phyloP scores from a whole-genome alignment of 2,113 vertebrate species.

The Symphodus melops region DNA sequence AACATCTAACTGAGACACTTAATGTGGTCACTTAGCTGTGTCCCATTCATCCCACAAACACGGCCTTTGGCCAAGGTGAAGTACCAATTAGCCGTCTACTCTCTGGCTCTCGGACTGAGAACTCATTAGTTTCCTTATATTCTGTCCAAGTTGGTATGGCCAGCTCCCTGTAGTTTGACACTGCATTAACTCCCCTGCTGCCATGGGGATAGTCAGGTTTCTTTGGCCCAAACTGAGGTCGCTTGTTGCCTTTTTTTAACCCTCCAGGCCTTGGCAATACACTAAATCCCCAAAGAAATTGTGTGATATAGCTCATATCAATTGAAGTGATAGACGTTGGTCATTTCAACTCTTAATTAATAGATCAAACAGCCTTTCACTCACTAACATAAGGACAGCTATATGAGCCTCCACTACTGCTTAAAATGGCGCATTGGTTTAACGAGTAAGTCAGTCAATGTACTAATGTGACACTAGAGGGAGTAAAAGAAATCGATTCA shows the following conservation, averaged over 20 bases:
- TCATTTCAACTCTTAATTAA: neutral
- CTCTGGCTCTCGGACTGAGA: neutral
- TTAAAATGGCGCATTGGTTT: too few relatives aligned
- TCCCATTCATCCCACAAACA: neutral
- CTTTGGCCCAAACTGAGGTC: slow-evolving; percentile 5
- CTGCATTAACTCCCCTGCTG: slow-evolving; percentile 2
- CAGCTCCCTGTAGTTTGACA: neutral
- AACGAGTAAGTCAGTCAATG: too few relatives aligned
- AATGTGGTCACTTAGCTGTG: neutral
- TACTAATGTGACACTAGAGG: too few relatives aligned
- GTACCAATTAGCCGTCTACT: neutral
- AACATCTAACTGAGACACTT: neutral
- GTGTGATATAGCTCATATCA: neutral
- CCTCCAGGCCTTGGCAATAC: neutral
- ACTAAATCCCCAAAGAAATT: neutral
- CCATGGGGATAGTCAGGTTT: slow-evolving; percentile 21
- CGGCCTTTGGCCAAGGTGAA: neutral
- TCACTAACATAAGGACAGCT: neutral
- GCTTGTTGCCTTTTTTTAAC: neutral
- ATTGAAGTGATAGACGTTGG: neutral
- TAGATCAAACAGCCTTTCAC: neutral
- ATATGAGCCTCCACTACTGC: neutral
- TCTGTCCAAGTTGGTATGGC: neutral
- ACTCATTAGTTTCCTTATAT: neutral
- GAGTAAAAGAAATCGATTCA: too few relatives aligned